Conservation (phyloP, 2,888 invertebrate genomes). For the Cataglyphis albicans region DNA sequence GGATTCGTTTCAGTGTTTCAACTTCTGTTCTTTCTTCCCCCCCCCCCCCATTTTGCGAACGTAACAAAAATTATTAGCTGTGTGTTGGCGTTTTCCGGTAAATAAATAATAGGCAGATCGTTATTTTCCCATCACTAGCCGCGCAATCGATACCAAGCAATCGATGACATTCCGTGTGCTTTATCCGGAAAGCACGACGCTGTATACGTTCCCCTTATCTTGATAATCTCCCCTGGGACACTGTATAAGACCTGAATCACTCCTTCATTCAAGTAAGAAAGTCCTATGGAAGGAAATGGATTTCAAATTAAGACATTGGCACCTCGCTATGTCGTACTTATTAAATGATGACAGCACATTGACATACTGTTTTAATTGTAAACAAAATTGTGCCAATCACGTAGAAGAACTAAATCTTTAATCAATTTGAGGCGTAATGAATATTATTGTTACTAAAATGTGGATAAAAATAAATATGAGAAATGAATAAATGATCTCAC, state of each 20-base stretch:
- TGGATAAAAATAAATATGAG: background rate
- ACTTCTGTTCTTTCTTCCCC: background rate
- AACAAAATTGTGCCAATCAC: background rate
- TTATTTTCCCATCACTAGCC: slow-evolving; percentile 62
- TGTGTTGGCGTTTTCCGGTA: slow-evolving; percentile 64
- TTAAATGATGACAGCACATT: slow-evolving; percentile 5
- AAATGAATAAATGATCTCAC: background rate
- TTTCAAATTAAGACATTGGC: slow-evolving; percentile 44
- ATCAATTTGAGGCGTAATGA: background rate
- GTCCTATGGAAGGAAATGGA: slow-evolving; percentile 41
- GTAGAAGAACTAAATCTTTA: background rate
- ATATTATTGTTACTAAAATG: background rate
- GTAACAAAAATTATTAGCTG: slow-evolving; percentile 64
- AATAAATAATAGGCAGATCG: slow-evolving; percentile 72
- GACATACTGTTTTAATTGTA: background rate
- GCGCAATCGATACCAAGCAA: slow-evolving; percentile 42
- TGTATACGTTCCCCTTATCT: slow-evolving; percentile 42
- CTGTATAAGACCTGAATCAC: slow-evolving; percentile 24
- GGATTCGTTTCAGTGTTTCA: slow-evolving; percentile 8
- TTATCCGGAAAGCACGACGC: slow-evolving; percentile 46
- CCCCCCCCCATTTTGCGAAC: slow-evolving; percentile 14
- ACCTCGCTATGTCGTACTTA: background rate
- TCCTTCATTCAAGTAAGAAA: slow-evolving; percentile 32
- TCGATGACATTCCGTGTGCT: slow-evolving; percentile 66
- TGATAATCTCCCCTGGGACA: slow-evolving; percentile 26